Evolutionary conservation across 1,140 invertebrate species (phyloP).

Genomic region (Heterodera carotae): DNA sequence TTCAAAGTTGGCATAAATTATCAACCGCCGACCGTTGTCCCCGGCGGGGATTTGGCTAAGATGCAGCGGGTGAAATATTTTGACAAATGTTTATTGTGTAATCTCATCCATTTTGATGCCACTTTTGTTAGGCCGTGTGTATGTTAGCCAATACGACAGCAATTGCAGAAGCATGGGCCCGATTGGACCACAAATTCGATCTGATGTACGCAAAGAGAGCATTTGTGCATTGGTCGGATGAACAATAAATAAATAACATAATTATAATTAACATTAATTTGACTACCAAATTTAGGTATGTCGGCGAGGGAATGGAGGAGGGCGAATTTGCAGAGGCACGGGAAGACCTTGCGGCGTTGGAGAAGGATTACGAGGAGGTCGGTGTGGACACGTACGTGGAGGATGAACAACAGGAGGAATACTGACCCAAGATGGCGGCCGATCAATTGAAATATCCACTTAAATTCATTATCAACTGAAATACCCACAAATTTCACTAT

Average conservation of each 20-base stretch:
- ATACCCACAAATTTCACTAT: too few species aligned
- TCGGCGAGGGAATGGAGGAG: constrained; percentile 80
- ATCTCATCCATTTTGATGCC: constrained; percentile 1
- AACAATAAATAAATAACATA: too few species aligned
- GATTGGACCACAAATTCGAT: constrained; percentile 72
- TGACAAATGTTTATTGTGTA: background rate
- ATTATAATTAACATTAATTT: background rate
- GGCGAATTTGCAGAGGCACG: constrained; percentile 81
- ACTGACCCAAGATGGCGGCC: background rate
- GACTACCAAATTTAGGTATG: constrained; percentile 28
- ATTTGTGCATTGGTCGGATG: constrained; percentile 74
- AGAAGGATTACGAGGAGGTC: constrained; percentile 50
- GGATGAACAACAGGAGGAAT: constrained; percentile 3
- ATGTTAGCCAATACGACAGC: constrained; percentile 80
- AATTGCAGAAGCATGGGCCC: constrained; percentile 76
- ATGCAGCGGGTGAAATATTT: constrained; percentile 50
- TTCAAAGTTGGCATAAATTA: constrained; percentile 53
- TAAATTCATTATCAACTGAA: too few species aligned
- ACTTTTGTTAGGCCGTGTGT: constrained; percentile 70
- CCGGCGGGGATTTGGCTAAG: constrained; percentile 60
- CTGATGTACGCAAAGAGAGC: constrained; percentile 74
- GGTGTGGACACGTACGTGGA: constrained; percentile 30
- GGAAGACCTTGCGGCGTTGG: constrained; percentile 75
- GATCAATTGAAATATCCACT: too few species aligned
- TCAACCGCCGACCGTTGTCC: constrained; percentile 56